phyloP scores from a whole-genome alignment of 2,113 vertebrate species.

The Colius striatus region DNA sequence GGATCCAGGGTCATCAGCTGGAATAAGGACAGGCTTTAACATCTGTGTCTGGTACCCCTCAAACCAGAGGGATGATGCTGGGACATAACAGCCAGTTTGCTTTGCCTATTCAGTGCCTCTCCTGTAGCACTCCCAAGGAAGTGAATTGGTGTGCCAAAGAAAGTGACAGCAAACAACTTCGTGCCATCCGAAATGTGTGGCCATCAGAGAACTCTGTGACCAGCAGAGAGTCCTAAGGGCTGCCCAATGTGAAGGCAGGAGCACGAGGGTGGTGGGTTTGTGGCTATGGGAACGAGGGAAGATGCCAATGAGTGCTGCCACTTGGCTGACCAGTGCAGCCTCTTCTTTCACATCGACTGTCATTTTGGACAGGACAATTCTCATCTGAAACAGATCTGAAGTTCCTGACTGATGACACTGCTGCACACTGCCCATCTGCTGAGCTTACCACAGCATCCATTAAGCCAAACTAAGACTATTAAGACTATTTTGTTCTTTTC shows the following conservation, averaged over 20 bases:
- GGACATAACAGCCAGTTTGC: not conserved
- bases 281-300: not conserved
- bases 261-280: not conserved
- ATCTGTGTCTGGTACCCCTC: not conserved
- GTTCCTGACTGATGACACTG: fast-evolving
- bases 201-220: not conserved
- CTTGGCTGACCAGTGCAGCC: not conserved
- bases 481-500: not conserved
- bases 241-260: fast-evolving
- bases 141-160: not conserved
- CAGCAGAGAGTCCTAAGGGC: fast-evolving
- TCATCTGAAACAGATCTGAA: not conserved
- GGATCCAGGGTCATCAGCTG: not conserved
- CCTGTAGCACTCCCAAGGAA: not conserved
- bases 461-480: not conserved
- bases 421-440: fast-evolving
- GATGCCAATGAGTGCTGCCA: fast-evolving
- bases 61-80: fast-evolving
- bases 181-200: fast-evolving
- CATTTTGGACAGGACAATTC: not conserved
- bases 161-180: not conserved
- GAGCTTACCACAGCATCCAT: not conserved
- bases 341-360: not conserved
- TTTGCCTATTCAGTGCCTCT: not conserved
- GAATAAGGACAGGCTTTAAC: not conserved